These are phyloP conservation scores for Netelia fuscicornis DNA, from an alignment of 2,888 invertebrate species.

Conservation along the genomic window DNA sequence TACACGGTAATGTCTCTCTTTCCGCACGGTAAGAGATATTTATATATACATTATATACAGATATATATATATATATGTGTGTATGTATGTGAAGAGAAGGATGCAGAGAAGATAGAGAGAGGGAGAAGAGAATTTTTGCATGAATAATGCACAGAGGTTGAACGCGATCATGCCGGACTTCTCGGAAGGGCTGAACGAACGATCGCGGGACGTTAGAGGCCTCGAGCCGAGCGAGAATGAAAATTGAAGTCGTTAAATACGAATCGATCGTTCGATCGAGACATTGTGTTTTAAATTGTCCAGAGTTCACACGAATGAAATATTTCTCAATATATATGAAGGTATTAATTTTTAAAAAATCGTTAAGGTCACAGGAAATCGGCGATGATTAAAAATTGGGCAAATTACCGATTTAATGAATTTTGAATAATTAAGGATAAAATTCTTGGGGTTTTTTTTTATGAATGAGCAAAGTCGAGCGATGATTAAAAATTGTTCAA, in stretches of 20 bases:
- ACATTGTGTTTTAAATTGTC: background rate
- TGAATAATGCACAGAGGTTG: conserved; percentile 77
- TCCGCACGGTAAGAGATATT: conserved; percentile 32
- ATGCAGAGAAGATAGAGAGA: conserved; percentile 6
- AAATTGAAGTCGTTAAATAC: conserved; percentile 32
- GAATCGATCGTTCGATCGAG: conserved; percentile 41
- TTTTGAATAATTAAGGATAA: no score
- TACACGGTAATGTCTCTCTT: conserved; percentile 61
- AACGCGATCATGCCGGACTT: conserved; percentile 75
- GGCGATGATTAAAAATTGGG: no score
- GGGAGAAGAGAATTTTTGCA: conserved; percentile 75
- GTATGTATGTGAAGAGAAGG: background rate
- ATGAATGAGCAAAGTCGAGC: no score
- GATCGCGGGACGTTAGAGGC: conserved; percentile 31
- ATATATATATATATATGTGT: background rate
- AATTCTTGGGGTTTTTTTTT: no score
- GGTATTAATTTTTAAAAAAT: no score
- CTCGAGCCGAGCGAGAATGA: conserved; percentile 30
- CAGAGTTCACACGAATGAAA: no score
- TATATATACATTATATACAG: background rate
- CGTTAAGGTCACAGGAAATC: no score
- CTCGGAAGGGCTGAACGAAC: conserved; percentile 75
- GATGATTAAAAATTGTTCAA: no score
- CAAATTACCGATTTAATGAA: no score
- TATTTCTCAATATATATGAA: background rate